Evolutionary conservation across 2,888 invertebrate species (phyloP), one percentile per base, ranked within the genome.

Genomic region (Plagodis pulveraria): DNA sequence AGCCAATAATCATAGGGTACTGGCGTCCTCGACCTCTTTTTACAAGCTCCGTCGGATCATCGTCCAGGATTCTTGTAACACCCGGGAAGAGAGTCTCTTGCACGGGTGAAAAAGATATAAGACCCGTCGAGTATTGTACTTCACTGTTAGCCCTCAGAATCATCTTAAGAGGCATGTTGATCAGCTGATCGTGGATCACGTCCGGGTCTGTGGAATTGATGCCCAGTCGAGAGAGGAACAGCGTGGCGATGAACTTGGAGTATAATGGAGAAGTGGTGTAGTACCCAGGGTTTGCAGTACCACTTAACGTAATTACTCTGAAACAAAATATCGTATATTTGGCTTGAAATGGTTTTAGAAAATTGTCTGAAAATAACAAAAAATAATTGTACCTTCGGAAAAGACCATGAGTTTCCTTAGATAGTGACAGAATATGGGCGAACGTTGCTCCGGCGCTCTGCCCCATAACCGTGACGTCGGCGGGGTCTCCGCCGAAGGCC

Each of bases 361-460:
- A 22, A 2, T 22, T 22, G 22, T 22, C 22, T 22, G 2, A 22
- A 22, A 22, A 22, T 22, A 22, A 22, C 22, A 2, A 1, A 22
- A 22, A 22, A 22, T 22, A 22, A 22, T 22, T 22, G 22, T 22
- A 89, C 91, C 83, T 83, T 46, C 78, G 78, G 50, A 86, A 91
- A 0, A 92, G 70, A 7, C 86, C 88, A 43, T 83, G 64, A 11
- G 87, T 75, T 1, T 82, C 79, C 10, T 78, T 72, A 0, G 87
- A 83, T 44, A 92, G 60, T 0, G 86, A 76, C 0, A 91, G 75
- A 33, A 91, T 50, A 58, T 92, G 91, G 0, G 81, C 82, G 2
- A 78, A 59, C 9, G 66, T 66, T 0, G 86, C 84, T 2, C 92
- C 91, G 5, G 90, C 88, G 74, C 92, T 92, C 67, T 92, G 89